phyloP scores from a whole-genome alignment of 2,888 invertebrate genomes.

The Spicauda simplicius region DNA sequence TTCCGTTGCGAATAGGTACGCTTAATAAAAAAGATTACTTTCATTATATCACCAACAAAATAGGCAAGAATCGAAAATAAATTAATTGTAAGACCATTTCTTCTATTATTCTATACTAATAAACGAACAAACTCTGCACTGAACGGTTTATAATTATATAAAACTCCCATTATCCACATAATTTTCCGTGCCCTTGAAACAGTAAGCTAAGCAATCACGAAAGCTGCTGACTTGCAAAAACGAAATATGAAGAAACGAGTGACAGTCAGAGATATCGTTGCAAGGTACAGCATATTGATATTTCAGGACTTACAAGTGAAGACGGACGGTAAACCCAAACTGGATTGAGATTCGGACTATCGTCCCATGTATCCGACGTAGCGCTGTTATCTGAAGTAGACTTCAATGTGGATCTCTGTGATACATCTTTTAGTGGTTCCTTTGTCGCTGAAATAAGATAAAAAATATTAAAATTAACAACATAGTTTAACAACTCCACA shows the following conservation, averaged over 20 bases:
- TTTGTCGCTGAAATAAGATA: slow-evolving; percentile 48
- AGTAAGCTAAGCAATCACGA: slow-evolving; percentile 24
- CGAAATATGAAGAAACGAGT: background rate
- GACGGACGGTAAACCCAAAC: slow-evolving; percentile 51
- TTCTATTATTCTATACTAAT: background rate
- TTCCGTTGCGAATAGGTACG: too few species aligned
- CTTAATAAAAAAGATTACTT: too few species aligned
- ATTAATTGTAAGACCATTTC: too few species aligned
- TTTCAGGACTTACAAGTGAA: slow-evolving; percentile 45
- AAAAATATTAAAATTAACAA: background rate
- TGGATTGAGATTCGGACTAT: slow-evolving; percentile 47
- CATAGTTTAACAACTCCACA: too few species aligned
- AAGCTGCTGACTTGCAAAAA: slow-evolving; percentile 39
- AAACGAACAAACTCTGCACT: background rate
- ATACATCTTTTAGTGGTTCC: slow-evolving; percentile 45
- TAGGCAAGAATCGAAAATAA: too few species aligned
- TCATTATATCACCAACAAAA: too few species aligned
- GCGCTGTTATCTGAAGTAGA: slow-evolving; percentile 37
- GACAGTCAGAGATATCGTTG: slow-evolving; percentile 23
- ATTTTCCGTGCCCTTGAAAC: slow-evolving; percentile 8
- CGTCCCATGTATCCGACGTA: slow-evolving; percentile 42
- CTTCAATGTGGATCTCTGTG: slow-evolving; percentile 42
- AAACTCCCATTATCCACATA: background rate
- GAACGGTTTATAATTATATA: background rate
- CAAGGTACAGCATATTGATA: slow-evolving; percentile 17